phyloP scores from a whole-genome alignment of 2,113 vertebrate species.

The Capreolus pygargus region DNA sequence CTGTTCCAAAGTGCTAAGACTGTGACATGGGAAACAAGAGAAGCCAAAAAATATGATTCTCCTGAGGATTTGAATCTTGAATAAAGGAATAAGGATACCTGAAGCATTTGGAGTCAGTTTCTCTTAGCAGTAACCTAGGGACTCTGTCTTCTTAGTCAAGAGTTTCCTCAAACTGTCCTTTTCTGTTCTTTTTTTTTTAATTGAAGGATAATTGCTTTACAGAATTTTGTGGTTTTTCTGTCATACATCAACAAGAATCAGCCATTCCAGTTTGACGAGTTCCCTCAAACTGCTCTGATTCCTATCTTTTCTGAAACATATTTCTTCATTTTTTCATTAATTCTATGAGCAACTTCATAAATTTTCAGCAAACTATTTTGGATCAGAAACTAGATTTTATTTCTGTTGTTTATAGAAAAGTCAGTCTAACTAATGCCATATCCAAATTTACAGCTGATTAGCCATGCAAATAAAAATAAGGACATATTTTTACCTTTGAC shows the following conservation, averaged over 20 bases:
- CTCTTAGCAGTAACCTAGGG: not conserved
- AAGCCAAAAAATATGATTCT: not conserved
- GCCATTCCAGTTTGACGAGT: not conserved
- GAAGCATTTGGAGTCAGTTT: not conserved
- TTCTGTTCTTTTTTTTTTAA: not conserved
- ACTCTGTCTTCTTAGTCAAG: not conserved
- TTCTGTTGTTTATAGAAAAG: not conserved
- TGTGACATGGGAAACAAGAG: not conserved
- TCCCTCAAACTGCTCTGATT: not conserved
- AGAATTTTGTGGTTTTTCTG: not conserved
- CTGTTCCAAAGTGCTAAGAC: not conserved
- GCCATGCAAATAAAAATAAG: not conserved
- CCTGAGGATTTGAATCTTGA: not conserved
- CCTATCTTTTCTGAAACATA: not conserved
- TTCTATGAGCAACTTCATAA: not conserved
- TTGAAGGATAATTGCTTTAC: not conserved
- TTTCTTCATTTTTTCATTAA: not conserved
- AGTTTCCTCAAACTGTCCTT: not conserved
- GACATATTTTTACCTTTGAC: not conserved
- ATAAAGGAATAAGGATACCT: not conserved
- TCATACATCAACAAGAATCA: not conserved
- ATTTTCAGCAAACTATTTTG: not conserved
- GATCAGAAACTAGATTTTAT: not conserved
- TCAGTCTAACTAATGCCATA: not conserved
- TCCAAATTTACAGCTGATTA: not conserved